These are phyloP conservation scores for Perithous albicinctus DNA, from an alignment of 2,888 invertebrate species.

Conservation along the genomic window DNA sequence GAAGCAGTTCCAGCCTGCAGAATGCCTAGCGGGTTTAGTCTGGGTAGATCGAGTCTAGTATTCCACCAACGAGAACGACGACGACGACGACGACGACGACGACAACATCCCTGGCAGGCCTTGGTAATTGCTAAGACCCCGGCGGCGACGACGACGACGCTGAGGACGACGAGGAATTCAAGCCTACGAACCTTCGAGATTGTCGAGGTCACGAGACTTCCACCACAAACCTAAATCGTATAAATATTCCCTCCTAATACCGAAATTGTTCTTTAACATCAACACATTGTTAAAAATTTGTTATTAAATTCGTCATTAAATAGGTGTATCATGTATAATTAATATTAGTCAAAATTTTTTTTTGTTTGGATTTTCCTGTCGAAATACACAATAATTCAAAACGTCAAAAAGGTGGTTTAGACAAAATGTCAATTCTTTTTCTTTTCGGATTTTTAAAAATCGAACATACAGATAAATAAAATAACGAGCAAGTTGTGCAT, in stretches of 20 bases:
- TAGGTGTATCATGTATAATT: neutral
- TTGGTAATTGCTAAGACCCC: conserved; percentile 60
- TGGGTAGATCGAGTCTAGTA: conserved; percentile 39
- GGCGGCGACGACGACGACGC: conserved; percentile 33
- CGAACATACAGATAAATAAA: neutral
- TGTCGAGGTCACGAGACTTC: conserved; percentile 49
- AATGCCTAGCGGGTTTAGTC: conserved; percentile 58
- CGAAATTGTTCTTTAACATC: too few relatives aligned
- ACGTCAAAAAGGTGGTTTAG: too few relatives aligned
- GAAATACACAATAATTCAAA: too few relatives aligned
- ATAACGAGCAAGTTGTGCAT: neutral
- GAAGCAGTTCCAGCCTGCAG: conserved; percentile 33
- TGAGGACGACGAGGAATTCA: conserved; percentile 27
- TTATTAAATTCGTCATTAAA: neutral
- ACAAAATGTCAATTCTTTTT: too few relatives aligned
- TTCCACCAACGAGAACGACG: conserved; percentile 48
- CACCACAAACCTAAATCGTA: neutral
- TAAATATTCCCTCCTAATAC: neutral
- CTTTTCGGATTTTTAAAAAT: too few relatives aligned
- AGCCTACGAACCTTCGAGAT: conserved; percentile 38
- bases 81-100: conserved; percentile 56
- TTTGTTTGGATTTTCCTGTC: too few relatives aligned
- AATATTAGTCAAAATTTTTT: neutral
- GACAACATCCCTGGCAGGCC: conserved; percentile 57
- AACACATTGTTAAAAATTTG: too few relatives aligned